These are phyloP conservation scores for Ypsolopha sequella DNA, from an alignment of 2,888 invertebrate species.

Conservation along the genomic window DNA sequence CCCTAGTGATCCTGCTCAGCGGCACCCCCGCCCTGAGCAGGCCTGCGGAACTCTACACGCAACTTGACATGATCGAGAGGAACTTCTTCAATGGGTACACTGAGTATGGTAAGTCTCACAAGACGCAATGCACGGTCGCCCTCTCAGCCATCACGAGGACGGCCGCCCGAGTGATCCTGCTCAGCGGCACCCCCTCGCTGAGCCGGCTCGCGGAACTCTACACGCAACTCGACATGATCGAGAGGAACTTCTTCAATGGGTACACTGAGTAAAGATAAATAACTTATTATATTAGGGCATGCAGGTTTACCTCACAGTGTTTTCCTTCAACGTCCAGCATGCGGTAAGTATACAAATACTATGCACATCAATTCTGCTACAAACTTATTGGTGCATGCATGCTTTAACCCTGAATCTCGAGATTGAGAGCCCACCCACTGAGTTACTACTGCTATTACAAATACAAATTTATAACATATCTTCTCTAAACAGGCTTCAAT, in stretches of 20 bases:
- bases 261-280: constrained; percentile 72
- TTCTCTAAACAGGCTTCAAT: too few species aligned
- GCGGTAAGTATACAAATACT: too few species aligned
- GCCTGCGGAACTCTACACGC: constrained; percentile 90
- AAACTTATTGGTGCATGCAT: too few species aligned
- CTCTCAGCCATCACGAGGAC: constrained; percentile 70
- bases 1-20: constrained; percentile 83
- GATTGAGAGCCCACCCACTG: too few species aligned
- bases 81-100: constrained; percentile 74
- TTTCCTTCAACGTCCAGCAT: too few species aligned
- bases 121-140: constrained; percentile 79
- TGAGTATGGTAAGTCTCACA: constrained; percentile 83
- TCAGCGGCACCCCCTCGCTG: constrained; percentile 96
- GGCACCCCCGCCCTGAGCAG: constrained; percentile 96
- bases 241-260: constrained; percentile 74
- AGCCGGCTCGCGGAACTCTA: constrained; percentile 92
- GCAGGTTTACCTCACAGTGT: too few species aligned
- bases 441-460: too few species aligned
- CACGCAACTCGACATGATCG: constrained; percentile 84
- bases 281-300: too few species aligned
- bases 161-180: constrained; percentile 78
- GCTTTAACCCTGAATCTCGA: too few species aligned
- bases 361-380: too few species aligned
- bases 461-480: too few species aligned
- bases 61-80: constrained; percentile 81